Evolutionary conservation across 1,140 invertebrate species (phyloP), one percentile per base, ranked within the genome.

Genomic region (Aphaenogaster floridana): DNA sequence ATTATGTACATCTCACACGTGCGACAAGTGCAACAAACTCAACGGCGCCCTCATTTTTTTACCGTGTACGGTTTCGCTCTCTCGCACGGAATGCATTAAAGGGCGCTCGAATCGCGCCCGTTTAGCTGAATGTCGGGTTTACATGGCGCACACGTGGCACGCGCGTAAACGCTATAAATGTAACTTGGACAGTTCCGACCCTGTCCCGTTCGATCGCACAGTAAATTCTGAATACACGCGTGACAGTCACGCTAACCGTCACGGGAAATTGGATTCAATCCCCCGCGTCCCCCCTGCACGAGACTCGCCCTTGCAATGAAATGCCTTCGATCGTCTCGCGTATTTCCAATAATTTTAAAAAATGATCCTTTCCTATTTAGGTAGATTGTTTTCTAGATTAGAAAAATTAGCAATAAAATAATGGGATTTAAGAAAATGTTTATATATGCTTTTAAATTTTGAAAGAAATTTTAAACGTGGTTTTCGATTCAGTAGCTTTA

Each of bases 231-330:
- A 61, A 72, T 48, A 89, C 71, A 80, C 79, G 84, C 78, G 74
- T 74, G 54, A 13, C 48, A 72, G 71, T 90, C 89, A 88, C 81
- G 89, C 71, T 66, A 88, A 83, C 71, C 59, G 81, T 84, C 71
- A 88, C 81, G 86, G 86, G 78, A 90, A 91, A 91, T 90, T 90
- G 86, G 81, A 88, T 90, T 91, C 89, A 86, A 83, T 90, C 71
- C 69, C 69, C 54, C 52, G n/a, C 28, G 52, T 9, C 3, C 17
- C 11, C 17, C 13, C 34, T 28, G 66, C 36, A 3, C 28, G 39
- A 45, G 17, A 1, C 36, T 21, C 21, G 74, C 39, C 8, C 21
- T 13, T 1, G 8, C n/a, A 68, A 45, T 71, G 66, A 71, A 71
- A 45, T 76, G 21, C 39, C 11, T 42, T 21, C 79, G 78, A 4